Base-by-base conservation (phyloP, 2,113 vertebrate species). In the Oryzias celebensis region DNA sequence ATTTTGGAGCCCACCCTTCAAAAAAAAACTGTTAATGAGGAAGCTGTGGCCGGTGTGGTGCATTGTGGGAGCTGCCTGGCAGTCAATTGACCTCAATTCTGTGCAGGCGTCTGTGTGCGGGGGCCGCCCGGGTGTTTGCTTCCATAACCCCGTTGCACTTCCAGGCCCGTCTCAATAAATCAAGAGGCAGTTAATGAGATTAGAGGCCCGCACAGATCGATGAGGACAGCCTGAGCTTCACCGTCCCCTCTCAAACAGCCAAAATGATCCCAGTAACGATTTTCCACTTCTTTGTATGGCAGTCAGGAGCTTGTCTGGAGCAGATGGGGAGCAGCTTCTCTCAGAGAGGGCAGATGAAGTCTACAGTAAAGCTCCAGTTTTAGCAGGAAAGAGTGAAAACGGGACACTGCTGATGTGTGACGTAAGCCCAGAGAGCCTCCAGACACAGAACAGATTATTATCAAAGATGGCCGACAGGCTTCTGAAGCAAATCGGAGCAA, bases 151-250 rank as follows among this genome's bases (percentile, higher is more conserved):
- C 81, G 82, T 67, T 51, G 76, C 60, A 66, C 80, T 60, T 66
- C 31, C 68, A 71, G 70, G 67, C 68, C 81, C 80, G 74, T 85
- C 85, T 85, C 87, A 86, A 87, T 90, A 87, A 90, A 89, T 88
- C 87, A 86, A 82, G 81, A 75, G 73, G 36, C 78, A 68, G 78
- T 88, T 90, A 91, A 91, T 91, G 88, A 89, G 87, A 89, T 91
- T 90, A 90, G 83, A 88, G 81, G 70, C 65, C 69, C 68, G 75
- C 58, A 28, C 60, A 70, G 80, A 89, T 90, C 88, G 85, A 88
- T 91, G 75, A 67, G 68, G 71, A 82, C 73, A 75, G 74, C 65
- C 75, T 49, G 59, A 46, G 62, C 68, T 53, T 78, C 56, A 14
- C 64, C 65, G 72, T 84, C 82, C 67, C 66, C 74, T 55, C 60